Evolutionary conservation across 2,888 invertebrate species (phyloP), one percentile per base, ranked within the genome.

Genomic region (Tanytarsus gracilentus): DNA sequence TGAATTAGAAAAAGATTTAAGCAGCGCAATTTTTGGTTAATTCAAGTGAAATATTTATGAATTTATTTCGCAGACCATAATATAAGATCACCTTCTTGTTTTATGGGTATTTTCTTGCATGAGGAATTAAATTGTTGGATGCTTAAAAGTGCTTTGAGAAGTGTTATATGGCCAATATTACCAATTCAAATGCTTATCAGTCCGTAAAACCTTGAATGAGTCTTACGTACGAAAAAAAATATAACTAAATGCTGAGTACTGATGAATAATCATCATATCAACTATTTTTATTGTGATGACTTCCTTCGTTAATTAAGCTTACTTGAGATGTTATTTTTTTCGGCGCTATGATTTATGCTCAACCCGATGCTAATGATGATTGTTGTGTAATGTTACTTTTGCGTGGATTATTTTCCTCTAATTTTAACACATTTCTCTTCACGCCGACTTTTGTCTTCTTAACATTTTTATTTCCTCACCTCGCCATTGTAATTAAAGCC

Each of bases 141-240:
- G n/a, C n/a, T n/a, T n/a, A n/a, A n/a, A n/a, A n/a, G n/a, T n/a
- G n/a, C n/a, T n/a, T n/a, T n/a, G n/a, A n/a, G n/a, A 21, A 25
- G 55, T 44, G 16, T 23, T 56, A 26, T 27, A 56, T 56, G 56
- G 36, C 27, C 56, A 56, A 56, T 56, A 49, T 56, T 56, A 56
- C 56, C 58, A 44, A 58, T 58, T 58, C 58, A 44, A 44, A 44
- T 58, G 48, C 58, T 58, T 58, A 58, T 58, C 58, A 58, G 58
- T 23, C 58, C 58, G 58, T 58, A 58, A 58, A 58, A 48, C 58
- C 44, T 40, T 27, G 40, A 16, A 18, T 14, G 16, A 18, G 40
- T 2, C 16, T 11, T 44, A 44, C 23, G 44, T 5, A 2, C 23
- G 5, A 21, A 23, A 44, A 44, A 44, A 16, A 44, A 44, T 23